Conservation (phyloP, 2,797 vertebrate species). For the Gambelia wislizenii region DNA sequence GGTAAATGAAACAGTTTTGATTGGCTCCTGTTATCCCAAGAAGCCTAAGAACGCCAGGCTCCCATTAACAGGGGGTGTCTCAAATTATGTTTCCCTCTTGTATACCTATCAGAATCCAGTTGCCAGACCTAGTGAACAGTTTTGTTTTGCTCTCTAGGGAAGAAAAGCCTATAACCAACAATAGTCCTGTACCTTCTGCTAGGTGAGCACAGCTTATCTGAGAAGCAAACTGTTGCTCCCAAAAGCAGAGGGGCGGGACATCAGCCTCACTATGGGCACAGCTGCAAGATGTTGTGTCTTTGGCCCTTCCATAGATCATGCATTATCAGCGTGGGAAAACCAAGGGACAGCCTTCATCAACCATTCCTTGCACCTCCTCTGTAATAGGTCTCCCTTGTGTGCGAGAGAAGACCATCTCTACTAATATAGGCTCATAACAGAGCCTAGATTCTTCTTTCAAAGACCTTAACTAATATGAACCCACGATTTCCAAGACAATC, state of each 20-base stretch:
- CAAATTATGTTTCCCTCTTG: neutral
- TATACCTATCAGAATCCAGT: neutral
- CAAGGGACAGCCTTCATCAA: neutral
- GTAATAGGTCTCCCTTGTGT: neutral
- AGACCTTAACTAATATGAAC: neutral
- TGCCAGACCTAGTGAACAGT: neutral
- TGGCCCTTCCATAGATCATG: neutral
- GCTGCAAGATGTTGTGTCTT: conserved; percentile 33
- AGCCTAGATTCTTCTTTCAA: too few relatives aligned
- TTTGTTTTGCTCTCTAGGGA: neutral
- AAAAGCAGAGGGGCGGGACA: neutral
- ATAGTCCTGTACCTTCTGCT: neutral
- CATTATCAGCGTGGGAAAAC: conserved; percentile 17
- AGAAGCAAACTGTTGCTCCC: neutral
- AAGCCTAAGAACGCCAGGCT: neutral
- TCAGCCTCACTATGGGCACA: neutral
- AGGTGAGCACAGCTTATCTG: neutral
- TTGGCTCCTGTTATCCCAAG: neutral
- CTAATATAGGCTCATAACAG: neutral
- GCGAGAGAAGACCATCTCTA: neutral
- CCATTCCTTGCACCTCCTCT: neutral
- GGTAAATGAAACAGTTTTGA: neutral
- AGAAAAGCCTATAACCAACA: neutral
- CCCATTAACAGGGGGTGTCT: neutral
- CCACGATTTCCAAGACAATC: neutral